Percentiles rank a stretch among this genome's conserved stretches.
These are phyloP conservation scores for Champsocephalus gunnari DNA, from an alignment of 2,797 vertebrate species.

Conservation along the genomic window DNA sequence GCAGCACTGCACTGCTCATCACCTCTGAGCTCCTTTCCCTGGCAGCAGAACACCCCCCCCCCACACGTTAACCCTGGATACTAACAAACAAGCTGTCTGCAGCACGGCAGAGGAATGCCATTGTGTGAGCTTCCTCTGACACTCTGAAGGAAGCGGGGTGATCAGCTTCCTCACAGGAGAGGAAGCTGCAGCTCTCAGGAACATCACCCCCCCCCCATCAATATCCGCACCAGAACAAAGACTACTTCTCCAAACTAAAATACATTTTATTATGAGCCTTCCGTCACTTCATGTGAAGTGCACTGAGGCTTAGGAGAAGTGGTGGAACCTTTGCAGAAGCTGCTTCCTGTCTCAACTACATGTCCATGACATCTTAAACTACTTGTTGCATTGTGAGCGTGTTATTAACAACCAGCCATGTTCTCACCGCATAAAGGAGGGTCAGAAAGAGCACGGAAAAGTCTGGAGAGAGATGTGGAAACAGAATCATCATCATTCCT, in stretches of 20 bases:
- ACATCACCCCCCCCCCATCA: constrained; percentile 51
- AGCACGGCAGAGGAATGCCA: constrained; percentile 68
- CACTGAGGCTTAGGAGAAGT: not conserved
- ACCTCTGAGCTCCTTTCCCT: constrained; percentile 16
- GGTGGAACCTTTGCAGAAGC: not conserved
- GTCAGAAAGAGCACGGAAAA: not conserved
- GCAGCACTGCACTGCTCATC: constrained; percentile 3
- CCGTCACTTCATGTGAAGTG: not conserved
- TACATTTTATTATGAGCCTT: not conserved
- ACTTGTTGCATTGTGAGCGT: not conserved
- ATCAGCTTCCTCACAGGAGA: constrained; percentile 77
- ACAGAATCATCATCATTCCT: not conserved
- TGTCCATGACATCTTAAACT: not conserved
- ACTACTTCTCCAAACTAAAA: constrained; percentile 1
- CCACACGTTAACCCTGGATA: constrained; percentile 26
- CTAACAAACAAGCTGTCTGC: constrained; percentile 74
- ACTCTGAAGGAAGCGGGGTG: constrained; percentile 60
- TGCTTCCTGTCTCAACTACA: not conserved
- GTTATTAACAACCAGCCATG: not conserved
- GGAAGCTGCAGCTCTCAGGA: constrained; percentile 63
- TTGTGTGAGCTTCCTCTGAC: constrained; percentile 73
- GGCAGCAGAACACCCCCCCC: constrained; percentile 24
- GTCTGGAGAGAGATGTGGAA: not conserved
- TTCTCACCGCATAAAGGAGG: not conserved
- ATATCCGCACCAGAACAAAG: constrained; percentile 63